Conservation (phyloP, 1,140 invertebrate genomes). For the Tetraneura akinire region DNA sequence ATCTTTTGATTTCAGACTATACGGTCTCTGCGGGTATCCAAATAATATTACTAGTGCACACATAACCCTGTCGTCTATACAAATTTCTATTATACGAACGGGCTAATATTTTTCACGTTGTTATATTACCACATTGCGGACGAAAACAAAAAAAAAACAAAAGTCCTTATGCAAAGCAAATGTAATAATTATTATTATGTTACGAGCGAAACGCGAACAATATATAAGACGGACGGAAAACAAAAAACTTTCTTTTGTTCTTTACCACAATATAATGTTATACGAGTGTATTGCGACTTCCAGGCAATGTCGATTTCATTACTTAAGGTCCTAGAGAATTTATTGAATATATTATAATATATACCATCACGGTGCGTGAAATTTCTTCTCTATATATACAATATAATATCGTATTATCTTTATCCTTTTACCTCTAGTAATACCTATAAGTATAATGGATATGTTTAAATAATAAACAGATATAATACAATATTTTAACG, state of each 20-base stretch:
- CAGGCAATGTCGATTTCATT: conserved; percentile 29
- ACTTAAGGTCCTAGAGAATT: conserved; percentile 25
- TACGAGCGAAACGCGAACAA: not conserved
- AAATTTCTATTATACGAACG: not conserved
- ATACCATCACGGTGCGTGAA: not conserved
- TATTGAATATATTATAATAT: too few relatives aligned
- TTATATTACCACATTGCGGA: not conserved
- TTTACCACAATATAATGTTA: too few relatives aligned
- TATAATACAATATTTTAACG: too few relatives aligned
- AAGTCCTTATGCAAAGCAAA: not conserved
- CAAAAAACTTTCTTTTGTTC: conserved; percentile 32
- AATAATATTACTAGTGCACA: conserved; percentile 37
- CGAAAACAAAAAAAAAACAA: too few relatives aligned
- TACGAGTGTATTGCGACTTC: too few relatives aligned
- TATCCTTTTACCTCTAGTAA: too few relatives aligned
- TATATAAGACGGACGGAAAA: not conserved
- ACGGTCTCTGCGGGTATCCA: not conserved
- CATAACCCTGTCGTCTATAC: not conserved
- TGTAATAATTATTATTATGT: not conserved
- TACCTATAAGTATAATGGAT: too few relatives aligned
- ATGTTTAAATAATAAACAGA: too few relatives aligned
- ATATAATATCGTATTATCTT: too few relatives aligned
- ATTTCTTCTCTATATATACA: too few relatives aligned
- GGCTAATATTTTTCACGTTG: conserved; percentile 10
- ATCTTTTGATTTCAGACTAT: not conserved